Evolutionary conservation across 2,113 vertebrate genomes (phyloP), one percentile per base, ranked within the genome.

Genomic region (Colistium nudipinnis): DNA sequence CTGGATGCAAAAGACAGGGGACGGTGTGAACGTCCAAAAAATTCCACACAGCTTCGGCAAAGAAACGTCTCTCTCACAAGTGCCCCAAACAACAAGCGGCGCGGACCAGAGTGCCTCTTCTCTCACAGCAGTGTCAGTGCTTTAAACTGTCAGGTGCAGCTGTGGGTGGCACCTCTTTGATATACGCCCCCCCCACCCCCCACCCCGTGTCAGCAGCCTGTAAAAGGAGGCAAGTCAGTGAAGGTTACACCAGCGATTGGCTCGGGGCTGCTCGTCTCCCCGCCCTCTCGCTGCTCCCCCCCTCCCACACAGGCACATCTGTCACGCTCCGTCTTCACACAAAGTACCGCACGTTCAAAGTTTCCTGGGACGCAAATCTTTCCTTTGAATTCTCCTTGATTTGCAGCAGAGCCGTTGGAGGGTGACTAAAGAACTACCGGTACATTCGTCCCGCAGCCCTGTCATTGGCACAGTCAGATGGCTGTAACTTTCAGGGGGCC

Each of bases 151-250:
- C 92, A 92, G 93, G 95, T 96, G 95, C 93, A 83, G 91, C 90
- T 90, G 62, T 49, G 94, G 91, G 83, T 69, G 94, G 92, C 84
- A 91, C 93, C 93, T 92, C 94, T 95, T 93, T 93, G 94, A 95
- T 94, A 94, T 90, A 93, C n/a, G 90, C 91, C 84, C 30, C n/a
- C n/a, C n/a, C n/a, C n/a, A n/a, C n/a, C n/a, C n/a, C n/a, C n/a
- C n/a, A n/a, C n/a, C n/a, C 69, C 75, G 31, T 76, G 81, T 86
- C 87, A 84, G 85, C 87, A 92, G 94, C 87, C 94, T 96, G 94
- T 95, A 97, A 96, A 95, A 95, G 93, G 94, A 96, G 94, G 94
- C 92, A 93, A 82, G 88, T 72, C 88, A 81, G 22, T 81, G 90
- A 90, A 89, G 74, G 67, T 59, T 22, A 62, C 71, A 5, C 17